Percentiles rank a stretch among this genome's conserved stretches.
Conservation (phyloP, 2,113 vertebrate genomes). For the Pollachius pollachius region DNA sequence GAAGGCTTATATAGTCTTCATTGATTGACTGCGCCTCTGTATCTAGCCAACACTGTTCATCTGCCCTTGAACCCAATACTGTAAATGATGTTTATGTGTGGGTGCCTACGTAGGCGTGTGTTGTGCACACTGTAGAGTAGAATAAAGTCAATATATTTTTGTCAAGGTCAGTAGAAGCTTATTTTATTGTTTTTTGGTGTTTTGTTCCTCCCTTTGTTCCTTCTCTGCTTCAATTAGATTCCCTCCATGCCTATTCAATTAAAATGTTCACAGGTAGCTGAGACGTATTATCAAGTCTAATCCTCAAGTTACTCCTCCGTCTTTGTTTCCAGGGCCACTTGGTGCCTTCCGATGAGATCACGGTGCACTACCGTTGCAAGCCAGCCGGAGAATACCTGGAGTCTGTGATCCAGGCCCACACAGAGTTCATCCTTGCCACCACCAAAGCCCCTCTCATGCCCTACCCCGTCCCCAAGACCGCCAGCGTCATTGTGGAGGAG, state of each 20-base stretch:
- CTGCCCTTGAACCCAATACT: constrained; percentile 57
- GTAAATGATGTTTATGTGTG: constrained; percentile 31
- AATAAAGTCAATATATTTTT: constrained; percentile 61
- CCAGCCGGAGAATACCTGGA: constrained; percentile 85
- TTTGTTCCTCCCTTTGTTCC: constrained; percentile 22
- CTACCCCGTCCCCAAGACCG: constrained; percentile 80
- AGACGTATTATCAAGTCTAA: no score
- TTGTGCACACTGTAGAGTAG: constrained; percentile 50
- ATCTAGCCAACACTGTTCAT: constrained; percentile 47
- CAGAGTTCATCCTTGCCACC: constrained; percentile 90
- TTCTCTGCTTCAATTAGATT: constrained; percentile 13
- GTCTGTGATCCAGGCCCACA: constrained; percentile 83
- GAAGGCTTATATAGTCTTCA: constrained; percentile 59
- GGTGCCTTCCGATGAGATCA: constrained; percentile 92
- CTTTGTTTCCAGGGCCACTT: constrained; percentile 77
- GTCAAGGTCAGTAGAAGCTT: constrained; percentile 55
- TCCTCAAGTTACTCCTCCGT: no score
- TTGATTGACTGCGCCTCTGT: constrained; percentile 57
- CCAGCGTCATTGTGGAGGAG: constrained; percentile 86
- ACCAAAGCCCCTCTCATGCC: constrained; percentile 85
- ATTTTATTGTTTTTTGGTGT: constrained; percentile 35
- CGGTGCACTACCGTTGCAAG: constrained; percentile 81
- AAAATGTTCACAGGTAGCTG: no score
- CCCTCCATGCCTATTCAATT: no score
- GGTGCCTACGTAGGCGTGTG: constrained; percentile 4